A percentile compares a stretch with the other conserved stretches of the same genome.
phyloP scores from a whole-genome alignment of 2,113 vertebrate species.

The Vulpes vulpes region DNA sequence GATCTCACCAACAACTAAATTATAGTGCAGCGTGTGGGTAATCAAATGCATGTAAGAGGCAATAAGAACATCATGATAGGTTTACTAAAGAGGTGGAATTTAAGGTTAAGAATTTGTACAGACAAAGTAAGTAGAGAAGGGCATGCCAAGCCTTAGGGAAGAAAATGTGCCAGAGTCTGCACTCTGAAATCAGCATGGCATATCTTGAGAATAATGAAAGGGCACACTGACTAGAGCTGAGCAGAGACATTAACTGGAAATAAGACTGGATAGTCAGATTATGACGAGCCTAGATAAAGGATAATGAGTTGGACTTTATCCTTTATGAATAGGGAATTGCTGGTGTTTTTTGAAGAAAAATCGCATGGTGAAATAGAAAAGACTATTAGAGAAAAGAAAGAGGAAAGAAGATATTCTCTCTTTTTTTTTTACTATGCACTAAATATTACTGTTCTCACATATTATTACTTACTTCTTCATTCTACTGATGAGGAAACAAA shows the following conservation, averaged over 20 bases:
- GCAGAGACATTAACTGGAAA: background rate
- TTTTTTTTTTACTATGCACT: background rate
- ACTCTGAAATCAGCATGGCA: background rate
- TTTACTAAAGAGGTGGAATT: background rate
- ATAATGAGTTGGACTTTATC: background rate
- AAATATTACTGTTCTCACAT: background rate
- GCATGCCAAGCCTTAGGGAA: background rate
- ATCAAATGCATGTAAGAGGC: background rate
- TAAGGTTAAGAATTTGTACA: constrained; percentile 3
- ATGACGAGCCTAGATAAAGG: background rate
- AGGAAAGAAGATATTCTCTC: background rate
- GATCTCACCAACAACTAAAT: background rate
- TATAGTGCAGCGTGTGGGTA: background rate
- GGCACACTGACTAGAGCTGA: background rate
- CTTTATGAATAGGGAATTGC: background rate
- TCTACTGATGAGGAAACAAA: background rate
- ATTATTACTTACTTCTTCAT: background rate
- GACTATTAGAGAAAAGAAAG: background rate
- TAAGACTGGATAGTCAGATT: background rate
- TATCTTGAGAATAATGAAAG: background rate
- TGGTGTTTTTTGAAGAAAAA: background rate
- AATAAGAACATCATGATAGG: background rate
- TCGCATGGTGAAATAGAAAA: background rate
- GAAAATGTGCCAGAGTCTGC: background rate
- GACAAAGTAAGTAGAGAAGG: background rate